Evolutionary conservation across 2,888 invertebrate genomes (phyloP), one percentile per base, ranked within the genome.

Genomic region (Rotaria macrura): DNA sequence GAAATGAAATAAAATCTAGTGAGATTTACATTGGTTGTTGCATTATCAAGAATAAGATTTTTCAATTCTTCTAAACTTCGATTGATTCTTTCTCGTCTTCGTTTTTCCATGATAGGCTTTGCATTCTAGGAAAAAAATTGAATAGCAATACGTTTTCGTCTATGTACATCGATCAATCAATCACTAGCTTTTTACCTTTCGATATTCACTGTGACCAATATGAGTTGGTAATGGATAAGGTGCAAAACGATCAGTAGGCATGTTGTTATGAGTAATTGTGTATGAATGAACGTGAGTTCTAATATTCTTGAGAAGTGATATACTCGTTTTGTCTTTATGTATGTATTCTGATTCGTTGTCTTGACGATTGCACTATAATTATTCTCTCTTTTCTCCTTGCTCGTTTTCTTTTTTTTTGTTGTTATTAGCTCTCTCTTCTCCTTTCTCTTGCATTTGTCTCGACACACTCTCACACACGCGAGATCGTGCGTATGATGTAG

Each of bases 71-170:
- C 84, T 38, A 86, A 34, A 84, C 84, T 84, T 84, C 84, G 72
- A 86, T 86, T 86, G 23, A 86, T 86, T 83, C 86, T 84, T 54
- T 86, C 86, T 9, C 86, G 86, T 79, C 86, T 74, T 74, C 65
- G 57, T 84, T 86, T 86, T 83, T 86, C 86, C 84, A 86, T 86
- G 9, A 86, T 49, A 40, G 84, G 86, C 25, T 86, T 86, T 10
- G 86, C 65, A 83, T 84, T 86, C 86, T 86, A 84, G 25, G 29
- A 49, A 17, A 49, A 0, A 14, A 2, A 29, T n/a, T 12, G 3
- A 47, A 49, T 5, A 38, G n/a, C 34, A 83, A n/a, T n/a, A n/a
- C n/a, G n/a, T n/a, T n/a, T n/a, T n/a, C n/a, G n/a, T n/a, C n/a
- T 79, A 40, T 25, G 20, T 52, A 52, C 3, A 79, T 47, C 4